A percentile compares a stretch with the other conserved stretches of the same genome.
These are phyloP conservation scores for Ceratosolen fusciceps DNA, from an alignment of 1,140 invertebrate species.

Conservation along the genomic window DNA sequence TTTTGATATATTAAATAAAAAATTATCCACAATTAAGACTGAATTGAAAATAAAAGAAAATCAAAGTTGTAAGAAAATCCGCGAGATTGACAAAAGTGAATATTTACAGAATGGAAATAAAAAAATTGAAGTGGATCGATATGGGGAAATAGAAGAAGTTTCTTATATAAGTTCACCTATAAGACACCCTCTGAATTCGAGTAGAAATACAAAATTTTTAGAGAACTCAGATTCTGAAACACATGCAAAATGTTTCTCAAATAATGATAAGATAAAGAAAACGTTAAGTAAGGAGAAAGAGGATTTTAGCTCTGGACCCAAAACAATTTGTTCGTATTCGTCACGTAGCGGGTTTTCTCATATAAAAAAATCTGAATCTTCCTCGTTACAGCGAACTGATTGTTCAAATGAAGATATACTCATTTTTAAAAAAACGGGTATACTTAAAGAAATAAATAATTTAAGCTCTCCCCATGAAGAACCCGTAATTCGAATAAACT, in stretches of 20 bases:
- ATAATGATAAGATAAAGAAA: background rate
- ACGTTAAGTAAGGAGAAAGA: background rate
- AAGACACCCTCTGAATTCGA: background rate
- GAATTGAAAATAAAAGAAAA: background rate
- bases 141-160: background rate
- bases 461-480: background rate
- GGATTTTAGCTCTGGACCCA: background rate
- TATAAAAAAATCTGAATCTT: background rate
- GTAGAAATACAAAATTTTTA: background rate
- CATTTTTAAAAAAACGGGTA: background rate
- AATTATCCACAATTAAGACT: background rate
- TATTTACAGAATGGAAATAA: background rate
- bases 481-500: background rate
- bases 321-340: background rate
- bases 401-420: background rate
- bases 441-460: background rate
- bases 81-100: background rate
- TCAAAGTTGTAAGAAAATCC: background rate
- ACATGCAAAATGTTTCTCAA: background rate
- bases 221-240: too few relatives aligned
- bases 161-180: background rate
- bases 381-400: too few relatives aligned
- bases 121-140: background rate
- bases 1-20: background rate
- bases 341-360: background rate